phyloP scores from a whole-genome alignment of 2,888 invertebrate genomes.

The Lycaena phlaeas region DNA sequence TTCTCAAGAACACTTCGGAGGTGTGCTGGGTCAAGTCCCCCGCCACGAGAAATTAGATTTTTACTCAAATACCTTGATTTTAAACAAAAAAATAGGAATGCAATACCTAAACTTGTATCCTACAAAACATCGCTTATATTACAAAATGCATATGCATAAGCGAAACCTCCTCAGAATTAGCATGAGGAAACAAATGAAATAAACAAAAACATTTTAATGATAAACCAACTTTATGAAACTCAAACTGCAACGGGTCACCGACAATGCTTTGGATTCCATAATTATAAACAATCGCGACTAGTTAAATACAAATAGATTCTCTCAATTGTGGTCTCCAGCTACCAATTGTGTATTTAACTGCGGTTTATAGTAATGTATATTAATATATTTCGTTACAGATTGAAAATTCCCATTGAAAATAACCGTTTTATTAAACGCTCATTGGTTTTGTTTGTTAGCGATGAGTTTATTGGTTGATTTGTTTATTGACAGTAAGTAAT shows the following conservation, averaged over 20 bases:
- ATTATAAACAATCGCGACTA: not conserved
- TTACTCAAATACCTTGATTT: no score
- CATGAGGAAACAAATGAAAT: no score
- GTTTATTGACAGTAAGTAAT: no score
- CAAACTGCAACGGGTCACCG: not conserved
- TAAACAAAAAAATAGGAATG: no score
- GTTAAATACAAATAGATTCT: slow-evolving; percentile 6
- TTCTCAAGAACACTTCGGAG: no score
- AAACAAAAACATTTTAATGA: not conserved
- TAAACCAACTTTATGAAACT: slow-evolving; percentile 3
- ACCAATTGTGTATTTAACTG: slow-evolving; percentile 5
- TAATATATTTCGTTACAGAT: not conserved
- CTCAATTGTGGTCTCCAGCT: slow-evolving; percentile 1
- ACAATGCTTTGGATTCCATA: not conserved
- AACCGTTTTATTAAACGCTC: not conserved
- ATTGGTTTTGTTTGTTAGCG: slow-evolving; percentile 2
- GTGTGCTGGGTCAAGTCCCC: no score
- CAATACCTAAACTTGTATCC: no score
- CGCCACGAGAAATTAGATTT: no score
- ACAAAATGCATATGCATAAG: no score
- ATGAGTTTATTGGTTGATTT: not conserved
- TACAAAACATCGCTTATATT: no score
- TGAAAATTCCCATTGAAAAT: not conserved
- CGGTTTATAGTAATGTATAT: not conserved
- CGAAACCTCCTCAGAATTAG: no score